These are phyloP conservation scores for Gastrophysa polygoni DNA, from an alignment of 2,888 invertebrate genomes.

Conservation along the genomic window DNA sequence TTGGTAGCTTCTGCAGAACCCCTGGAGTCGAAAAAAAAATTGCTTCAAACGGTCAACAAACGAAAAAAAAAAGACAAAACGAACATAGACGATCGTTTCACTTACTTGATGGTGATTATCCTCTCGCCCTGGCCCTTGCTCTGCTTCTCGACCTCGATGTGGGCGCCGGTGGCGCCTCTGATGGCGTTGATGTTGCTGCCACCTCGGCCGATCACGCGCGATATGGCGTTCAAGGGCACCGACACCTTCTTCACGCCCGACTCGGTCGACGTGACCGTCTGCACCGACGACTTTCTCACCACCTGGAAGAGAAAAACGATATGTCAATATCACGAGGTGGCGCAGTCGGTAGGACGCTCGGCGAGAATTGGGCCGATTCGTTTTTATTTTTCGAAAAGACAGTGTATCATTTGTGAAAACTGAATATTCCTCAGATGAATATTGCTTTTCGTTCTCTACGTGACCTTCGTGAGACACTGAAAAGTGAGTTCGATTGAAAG, in stretches of 20 bases:
- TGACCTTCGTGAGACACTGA: no score
- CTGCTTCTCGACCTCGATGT: conserved; percentile 98
- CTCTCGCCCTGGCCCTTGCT: conserved; percentile 92
- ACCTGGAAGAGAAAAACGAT: background rate
- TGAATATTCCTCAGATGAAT: no score
- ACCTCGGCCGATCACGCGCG: conserved; percentile 95
- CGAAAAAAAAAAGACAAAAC: no score
- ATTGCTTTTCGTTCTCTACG: no score
- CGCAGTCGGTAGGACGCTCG: no score
- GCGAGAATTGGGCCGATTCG: no score
- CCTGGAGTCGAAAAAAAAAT: no score
- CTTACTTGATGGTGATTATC: conserved; percentile 91
- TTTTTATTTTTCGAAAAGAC: no score
- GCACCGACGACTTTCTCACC: conserved; percentile 60
- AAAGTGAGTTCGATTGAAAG: no score
- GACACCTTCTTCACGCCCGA: conserved; percentile 87
- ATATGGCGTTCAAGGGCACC: conserved; percentile 93
- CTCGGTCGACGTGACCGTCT: conserved; percentile 54
- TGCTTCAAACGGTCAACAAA: conserved; percentile 6
- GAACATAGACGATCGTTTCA: conserved; percentile 23
- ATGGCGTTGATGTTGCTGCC: conserved; percentile 99
- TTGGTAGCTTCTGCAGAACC: conserved; percentile 91
- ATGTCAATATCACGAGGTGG: no score
- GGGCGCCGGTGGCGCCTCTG: conserved; percentile 93
- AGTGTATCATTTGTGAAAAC: no score